Evolutionary conservation across 2,888 invertebrate genomes (phyloP).

Genomic region (Apamea sordens): DNA sequence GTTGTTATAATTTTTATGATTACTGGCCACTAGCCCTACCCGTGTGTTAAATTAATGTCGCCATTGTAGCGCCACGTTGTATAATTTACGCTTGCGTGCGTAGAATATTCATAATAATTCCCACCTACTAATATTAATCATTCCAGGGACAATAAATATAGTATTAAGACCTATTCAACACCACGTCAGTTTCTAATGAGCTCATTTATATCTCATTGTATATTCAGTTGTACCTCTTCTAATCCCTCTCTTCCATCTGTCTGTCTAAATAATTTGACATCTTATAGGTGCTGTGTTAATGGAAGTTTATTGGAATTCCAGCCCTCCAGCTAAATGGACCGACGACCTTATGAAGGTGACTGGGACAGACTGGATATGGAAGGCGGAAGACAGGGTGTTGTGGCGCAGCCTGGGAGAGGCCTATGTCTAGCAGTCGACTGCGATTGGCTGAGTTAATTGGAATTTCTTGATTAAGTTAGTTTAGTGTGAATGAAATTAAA

Average conservation of each 20-base stretch:
- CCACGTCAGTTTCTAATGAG: slow-evolving; percentile 14
- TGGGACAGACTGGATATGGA: too few species aligned
- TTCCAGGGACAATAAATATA: slow-evolving; percentile 7
- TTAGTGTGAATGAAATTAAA: too few species aligned
- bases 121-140: slow-evolving; percentile 15
- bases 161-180: slow-evolving; percentile 30
- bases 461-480: neutral
- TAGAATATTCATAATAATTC: neutral
- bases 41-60: too few species aligned
- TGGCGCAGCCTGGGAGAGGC: too few species aligned
- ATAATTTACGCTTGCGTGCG: too few species aligned
- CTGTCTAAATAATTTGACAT: slow-evolving; percentile 21
- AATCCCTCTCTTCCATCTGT: slow-evolving; percentile 15
- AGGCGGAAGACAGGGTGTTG: too few species aligned
- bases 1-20: too few species aligned
- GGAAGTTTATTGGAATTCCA: neutral
- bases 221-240: slow-evolving; percentile 39
- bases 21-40: too few species aligned
- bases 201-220: slow-evolving; percentile 38
- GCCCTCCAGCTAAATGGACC: too few species aligned
- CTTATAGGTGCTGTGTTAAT: neutral
- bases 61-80: too few species aligned
- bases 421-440: too few species aligned
- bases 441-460: neutral
- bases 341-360: too few species aligned